Evolutionary conservation across 2,888 invertebrate genomes (phyloP), one percentile per base, ranked within the genome.

Genomic region (Tortrix viridana): DNA sequence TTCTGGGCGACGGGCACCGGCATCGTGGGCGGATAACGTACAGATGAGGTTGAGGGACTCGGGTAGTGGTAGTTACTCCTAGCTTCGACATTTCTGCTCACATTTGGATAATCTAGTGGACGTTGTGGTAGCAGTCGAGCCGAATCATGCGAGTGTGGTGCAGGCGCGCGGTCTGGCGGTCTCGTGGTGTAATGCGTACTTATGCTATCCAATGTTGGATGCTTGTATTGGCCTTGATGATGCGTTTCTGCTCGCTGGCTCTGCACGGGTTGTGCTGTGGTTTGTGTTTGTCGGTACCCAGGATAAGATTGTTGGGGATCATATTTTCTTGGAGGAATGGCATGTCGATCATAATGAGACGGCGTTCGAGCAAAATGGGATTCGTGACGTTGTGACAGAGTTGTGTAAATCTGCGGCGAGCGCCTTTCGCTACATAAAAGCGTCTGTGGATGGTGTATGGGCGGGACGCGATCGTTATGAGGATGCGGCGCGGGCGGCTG

Each of bases 401-500:
- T 71, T 60, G 84, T 70, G 67, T 89, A 91, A 16, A 80, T 73
- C 64, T 84, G 86, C 19, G 82, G 65, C 9, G 85, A 71, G 16
- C 88, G 82, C 62, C 77, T 79, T 58, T 88, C 90, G 14, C 76
- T 67, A 12, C 80, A 67, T 43, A 81, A 76, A 9, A 75, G 73
- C 41, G 79, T 67, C 67, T 84, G 86, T 44, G 90, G 91, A 70
- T 92, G 91, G 69, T 91, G 89, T 73, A 92, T 91, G 20, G 92
- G 92, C 59, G 92, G 92, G 60, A 91, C 91, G 5, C 92, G 85
- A 71, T 92, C 92, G 64, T 91, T 92, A 59, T 85, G 88, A 37
- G 84, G 89, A 41, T 88, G 88, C 16, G 86, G 86, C 22, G 63
- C 43, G 22, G 58, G 22, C n/a, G 85, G 86, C 66, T 87, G 87